Evolutionary conservation across 2,888 invertebrate species (phyloP), one percentile per base, ranked within the genome.

Genomic region (Fissipunctia ypsillon): DNA sequence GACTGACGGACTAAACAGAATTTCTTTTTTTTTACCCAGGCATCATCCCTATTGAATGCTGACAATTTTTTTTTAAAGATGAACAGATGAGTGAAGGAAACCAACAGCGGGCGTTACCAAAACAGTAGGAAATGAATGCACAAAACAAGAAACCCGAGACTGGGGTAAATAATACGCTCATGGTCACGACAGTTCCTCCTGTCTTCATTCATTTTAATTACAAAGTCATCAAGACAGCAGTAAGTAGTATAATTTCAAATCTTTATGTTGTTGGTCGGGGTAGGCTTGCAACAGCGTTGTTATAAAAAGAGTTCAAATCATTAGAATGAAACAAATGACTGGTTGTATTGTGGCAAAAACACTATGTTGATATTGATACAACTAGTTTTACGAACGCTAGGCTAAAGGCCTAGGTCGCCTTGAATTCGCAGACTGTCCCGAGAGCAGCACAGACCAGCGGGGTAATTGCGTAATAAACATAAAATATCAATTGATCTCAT

Each of bases 121-220:
- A 50, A n/a, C 16, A 50, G 69, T 38, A 69, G 41, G 28, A 52
- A 69, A 41, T 31, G 12, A 41, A 31, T 41, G 22, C 22, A 7
- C 16, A 19, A 71, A 41, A 41, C 16, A 50, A 69, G 41, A 70
- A 50, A 52, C n/a, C 9, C 41, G 71, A 41, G 28, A 28, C 28
- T 38, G 71, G 28, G 3, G 68, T 35, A 31, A 41, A 7, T 5
- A 19, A 41, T n/a, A 41, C 16, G 10, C 41, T 70, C 31, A 43
- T 31, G 41, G 31, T 4, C 72, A 72, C 31, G 52, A 41, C 14
- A 52, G 43, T 71, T 72, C 52, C 28, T n/a, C 3, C 14, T 19
- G 28, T 6, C n/a, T 41, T n/a, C 19, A 31, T 69, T 50, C 4
- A 70, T 38, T 38, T 70, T 69, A 69, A 69, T 28, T 70, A 12